Conservation (phyloP, 2,113 vertebrate species). For the Meles meles region DNA sequence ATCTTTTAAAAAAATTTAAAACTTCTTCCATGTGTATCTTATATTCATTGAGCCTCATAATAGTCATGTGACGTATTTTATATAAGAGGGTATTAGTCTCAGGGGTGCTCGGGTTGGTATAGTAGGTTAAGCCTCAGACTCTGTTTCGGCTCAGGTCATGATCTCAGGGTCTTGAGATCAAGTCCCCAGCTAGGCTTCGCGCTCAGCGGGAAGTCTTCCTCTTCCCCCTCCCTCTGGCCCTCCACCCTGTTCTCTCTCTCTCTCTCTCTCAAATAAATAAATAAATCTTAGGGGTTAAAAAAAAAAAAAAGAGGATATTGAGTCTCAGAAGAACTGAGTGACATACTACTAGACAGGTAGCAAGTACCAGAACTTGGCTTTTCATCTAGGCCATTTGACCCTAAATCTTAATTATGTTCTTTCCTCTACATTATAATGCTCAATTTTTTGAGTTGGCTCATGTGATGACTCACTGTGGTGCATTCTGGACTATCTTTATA, state of each 20-base stretch:
- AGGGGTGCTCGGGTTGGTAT: not conserved
- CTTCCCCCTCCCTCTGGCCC: not conserved
- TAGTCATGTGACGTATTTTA: not conserved
- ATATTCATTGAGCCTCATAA: not conserved
- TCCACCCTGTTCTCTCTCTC: not conserved
- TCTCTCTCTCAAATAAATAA: not conserved
- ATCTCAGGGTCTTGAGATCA: not conserved
- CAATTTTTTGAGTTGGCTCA: not conserved
- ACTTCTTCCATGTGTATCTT: not conserved
- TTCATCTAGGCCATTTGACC: not conserved
- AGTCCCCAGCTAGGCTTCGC: rapidly evolving
- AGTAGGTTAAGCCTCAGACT: not conserved
- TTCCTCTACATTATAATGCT: not conserved
- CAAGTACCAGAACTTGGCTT: not conserved
- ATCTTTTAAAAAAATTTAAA: not conserved
- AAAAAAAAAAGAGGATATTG: not conserved
- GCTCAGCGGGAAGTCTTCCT: not conserved
- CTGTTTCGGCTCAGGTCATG: not conserved
- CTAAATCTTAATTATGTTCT: not conserved
- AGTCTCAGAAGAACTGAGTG: slow-evolving; percentile 6
- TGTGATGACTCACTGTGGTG: not conserved
- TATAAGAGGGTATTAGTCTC: not conserved
- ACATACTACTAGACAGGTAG: not conserved
- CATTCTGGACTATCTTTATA: not conserved
- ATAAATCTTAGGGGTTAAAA: not conserved